Conservation (phyloP, 2,888 invertebrate genomes). For the Drepana falcataria region DNA sequence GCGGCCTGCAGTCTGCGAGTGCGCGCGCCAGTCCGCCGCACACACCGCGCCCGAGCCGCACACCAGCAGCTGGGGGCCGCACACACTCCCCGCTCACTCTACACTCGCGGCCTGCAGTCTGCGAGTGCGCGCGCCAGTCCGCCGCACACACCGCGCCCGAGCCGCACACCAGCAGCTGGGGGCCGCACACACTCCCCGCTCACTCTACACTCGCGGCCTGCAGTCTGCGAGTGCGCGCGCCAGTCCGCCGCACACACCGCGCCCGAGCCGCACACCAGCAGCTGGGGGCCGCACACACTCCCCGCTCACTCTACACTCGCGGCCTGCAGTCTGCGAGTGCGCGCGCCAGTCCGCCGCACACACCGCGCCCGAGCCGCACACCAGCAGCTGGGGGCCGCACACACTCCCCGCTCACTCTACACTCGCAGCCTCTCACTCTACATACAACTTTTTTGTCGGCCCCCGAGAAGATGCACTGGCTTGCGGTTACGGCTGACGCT, state of each 20-base stretch:
- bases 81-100: constrained; percentile 61
- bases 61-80: constrained; percentile 83
- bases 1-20: constrained; percentile 91
- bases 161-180: constrained; percentile 92
- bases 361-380: constrained; percentile 96
- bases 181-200: constrained; percentile 22
- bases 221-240: constrained; percentile 91
- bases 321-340: constrained; percentile 92
- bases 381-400: constrained; percentile 81
- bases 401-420: constrained; percentile 60
- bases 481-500: too few relatives aligned
- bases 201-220: constrained; percentile 84
- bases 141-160: constrained; percentile 94
- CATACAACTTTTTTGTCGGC: too few relatives aligned
- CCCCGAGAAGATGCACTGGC: too few relatives aligned
- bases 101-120: constrained; percentile 85
- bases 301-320: constrained; percentile 75
- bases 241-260: constrained; percentile 95
- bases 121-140: constrained; percentile 93
- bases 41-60: constrained; percentile 97
- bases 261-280: constrained; percentile 94
- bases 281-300: constrained; percentile 60
- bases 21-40: constrained; percentile 91
- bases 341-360: constrained; percentile 93
- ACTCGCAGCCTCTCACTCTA: constrained; percentile 77